Conservation (phyloP, 2,113 vertebrate genomes). For the Cyanocitta stelleri region DNA sequence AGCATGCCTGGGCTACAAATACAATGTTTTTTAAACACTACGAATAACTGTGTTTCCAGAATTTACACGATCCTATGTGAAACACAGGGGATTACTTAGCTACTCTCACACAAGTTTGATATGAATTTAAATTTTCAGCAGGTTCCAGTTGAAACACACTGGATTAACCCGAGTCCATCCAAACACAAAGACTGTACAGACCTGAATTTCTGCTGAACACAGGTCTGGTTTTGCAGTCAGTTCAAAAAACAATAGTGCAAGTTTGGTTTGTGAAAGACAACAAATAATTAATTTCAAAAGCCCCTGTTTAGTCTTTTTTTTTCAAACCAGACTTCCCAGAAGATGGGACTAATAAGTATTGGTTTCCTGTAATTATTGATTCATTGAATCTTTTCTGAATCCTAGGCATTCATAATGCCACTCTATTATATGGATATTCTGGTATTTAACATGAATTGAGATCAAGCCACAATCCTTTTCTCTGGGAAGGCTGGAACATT, state of each 20-base stretch:
- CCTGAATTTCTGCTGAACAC: neutral
- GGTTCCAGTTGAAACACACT: neutral
- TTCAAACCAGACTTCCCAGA: neutral
- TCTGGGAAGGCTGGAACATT: neutral
- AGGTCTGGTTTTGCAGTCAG: neutral
- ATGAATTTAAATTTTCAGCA: neutral
- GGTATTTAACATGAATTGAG: neutral
- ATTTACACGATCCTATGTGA: neutral
- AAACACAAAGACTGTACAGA: neutral
- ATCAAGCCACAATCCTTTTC: neutral
- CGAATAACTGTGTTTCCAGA: neutral
- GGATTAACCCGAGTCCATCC: neutral
- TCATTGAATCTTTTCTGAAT: neutral
- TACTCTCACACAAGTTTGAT: neutral
- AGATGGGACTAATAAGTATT: neutral
- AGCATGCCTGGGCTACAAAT: neutral
- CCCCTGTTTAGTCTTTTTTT: neutral
- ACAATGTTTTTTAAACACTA: neutral
- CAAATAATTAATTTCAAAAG: neutral
- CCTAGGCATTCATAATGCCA: neutral
- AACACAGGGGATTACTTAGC: neutral
- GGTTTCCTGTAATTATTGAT: neutral
- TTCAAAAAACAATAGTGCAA: neutral
- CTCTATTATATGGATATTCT: neutral
- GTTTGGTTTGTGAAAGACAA: neutral